A percentile compares a stretch with the other conserved stretches of the same genome.
These are phyloP conservation scores for Crepidodera aurea DNA, from an alignment of 2,888 invertebrate species.

Conservation along the genomic window DNA sequence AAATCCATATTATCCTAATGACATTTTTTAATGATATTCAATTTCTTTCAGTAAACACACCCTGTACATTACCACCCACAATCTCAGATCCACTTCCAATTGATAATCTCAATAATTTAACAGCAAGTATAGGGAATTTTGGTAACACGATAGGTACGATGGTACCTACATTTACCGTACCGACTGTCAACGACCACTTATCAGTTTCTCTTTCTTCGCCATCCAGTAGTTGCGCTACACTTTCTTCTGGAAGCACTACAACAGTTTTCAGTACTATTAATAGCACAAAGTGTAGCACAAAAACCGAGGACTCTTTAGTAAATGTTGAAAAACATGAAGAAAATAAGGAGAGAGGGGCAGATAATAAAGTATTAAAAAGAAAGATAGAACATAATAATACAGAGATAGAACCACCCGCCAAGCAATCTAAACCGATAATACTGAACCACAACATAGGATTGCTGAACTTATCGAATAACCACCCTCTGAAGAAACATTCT, in stretches of 20 bases:
- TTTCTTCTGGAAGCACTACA: slow-evolving; percentile 48
- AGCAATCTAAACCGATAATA: slow-evolving; percentile 53
- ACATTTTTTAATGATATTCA: neutral
- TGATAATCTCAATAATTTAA: slow-evolving; percentile 5
- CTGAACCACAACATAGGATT: slow-evolving; percentile 55
- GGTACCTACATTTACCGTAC: neutral
- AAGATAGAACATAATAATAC: slow-evolving; percentile 36
- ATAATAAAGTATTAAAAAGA: slow-evolving; percentile 43
- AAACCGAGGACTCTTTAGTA: slow-evolving; percentile 33
- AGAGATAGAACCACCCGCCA: slow-evolving; percentile 45
- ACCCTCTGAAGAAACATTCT: slow-evolving; percentile 55
- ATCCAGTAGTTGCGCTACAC: slow-evolving; percentile 32
- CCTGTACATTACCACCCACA: slow-evolving; percentile 6
- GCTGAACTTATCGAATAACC: slow-evolving; percentile 58
- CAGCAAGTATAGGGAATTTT: slow-evolving; percentile 4
- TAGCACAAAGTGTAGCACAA: slow-evolving; percentile 51
- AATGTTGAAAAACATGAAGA: slow-evolving; percentile 3
- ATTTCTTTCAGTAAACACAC: slow-evolving; percentile 12
- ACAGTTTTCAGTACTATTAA: slow-evolving; percentile 53
- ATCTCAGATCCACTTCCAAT: slow-evolving; percentile 1
- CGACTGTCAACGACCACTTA: slow-evolving; percentile 3
- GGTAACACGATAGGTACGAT: neutral
- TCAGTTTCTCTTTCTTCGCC: slow-evolving; percentile 13
- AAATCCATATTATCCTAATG: neutral
- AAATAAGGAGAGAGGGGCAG: neutral